Evolutionary conservation across 2,888 invertebrate genomes (phyloP), one percentile per base, ranked within the genome.

Genomic region (Drosophila merina): DNA sequence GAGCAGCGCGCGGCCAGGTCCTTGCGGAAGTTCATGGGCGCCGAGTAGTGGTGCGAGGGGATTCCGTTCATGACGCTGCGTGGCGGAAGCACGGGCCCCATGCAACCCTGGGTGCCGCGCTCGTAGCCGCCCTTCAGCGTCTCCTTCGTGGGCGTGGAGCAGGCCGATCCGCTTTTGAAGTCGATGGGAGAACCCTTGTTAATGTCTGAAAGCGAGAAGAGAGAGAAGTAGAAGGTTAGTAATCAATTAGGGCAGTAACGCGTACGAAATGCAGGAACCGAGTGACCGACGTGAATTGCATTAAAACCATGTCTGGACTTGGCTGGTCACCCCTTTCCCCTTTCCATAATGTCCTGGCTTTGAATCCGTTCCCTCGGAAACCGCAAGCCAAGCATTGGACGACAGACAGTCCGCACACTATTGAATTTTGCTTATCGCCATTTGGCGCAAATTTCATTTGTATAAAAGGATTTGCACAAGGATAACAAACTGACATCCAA

Each of bases 161-260:
- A 96, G 90, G 96, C 96, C 72, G 96, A 96, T 70, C 91, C 92
- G 91, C 96, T 95, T 93, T 96, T 97, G 93, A 97, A 97, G 93
- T 97, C 97, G 93, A 96, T 94, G 90, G 95, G 95, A 90, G 96
- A 95, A 93, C 96, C 96, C 93, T 97, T 97, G 92, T 96, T 96
- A 79, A 96, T 96, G 94, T 96, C 97, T 97, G 94, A 52, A 93
- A 93, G 74, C 79, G 7, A 20, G n/a, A 12, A 9, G 2, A 9
- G 42, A 9, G 42, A n/a, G 6, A 28, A 14, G 10, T 6, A 14
- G 38, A 14, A 40, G 20, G 49, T 75, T 73, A 73, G 76, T 57
- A 50, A 56, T 56, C 25, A 54, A 60, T 67, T 60, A 40, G 47
- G 44, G 60, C 75, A 75, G 36, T 58, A 12, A 9, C 25, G 33